These are phyloP conservation scores for Drosophila pegasa DNA, from an alignment of 2,888 invertebrate genomes.

Conservation along the genomic window DNA sequence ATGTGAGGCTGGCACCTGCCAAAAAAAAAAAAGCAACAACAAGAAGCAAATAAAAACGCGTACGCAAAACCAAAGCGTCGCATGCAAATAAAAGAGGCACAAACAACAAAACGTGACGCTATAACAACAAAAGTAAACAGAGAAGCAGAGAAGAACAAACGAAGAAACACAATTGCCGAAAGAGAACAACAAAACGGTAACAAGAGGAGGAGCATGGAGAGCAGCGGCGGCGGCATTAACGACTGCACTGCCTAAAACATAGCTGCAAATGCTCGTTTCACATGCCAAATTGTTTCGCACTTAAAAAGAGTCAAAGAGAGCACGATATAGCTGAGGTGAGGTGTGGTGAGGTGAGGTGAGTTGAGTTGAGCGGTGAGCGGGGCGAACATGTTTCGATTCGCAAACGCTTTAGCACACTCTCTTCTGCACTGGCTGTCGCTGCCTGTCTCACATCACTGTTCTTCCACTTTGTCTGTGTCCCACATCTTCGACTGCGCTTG, in stretches of 20 bases:
- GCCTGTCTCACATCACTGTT: conserved; percentile 24
- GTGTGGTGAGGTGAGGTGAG: too few species aligned
- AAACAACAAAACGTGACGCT: conserved; percentile 58
- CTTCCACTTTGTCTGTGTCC: conserved; percentile 52
- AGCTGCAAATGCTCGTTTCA: conserved; percentile 47
- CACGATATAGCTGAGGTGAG: conserved; percentile 1
- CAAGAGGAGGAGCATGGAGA: conserved; percentile 25
- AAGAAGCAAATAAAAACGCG: conserved; percentile 60
- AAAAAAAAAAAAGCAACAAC: conserved; percentile 67
- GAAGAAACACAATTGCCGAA: conserved; percentile 34
- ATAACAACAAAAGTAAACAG: conserved; percentile 56
- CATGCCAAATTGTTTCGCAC: conserved; percentile 51
- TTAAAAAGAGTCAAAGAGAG: background rate
- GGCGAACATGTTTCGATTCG: conserved; percentile 44
- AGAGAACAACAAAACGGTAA: conserved; percentile 34
- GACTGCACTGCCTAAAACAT: conserved; percentile 20
- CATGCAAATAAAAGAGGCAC: conserved; percentile 52
- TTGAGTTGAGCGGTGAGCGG: too few species aligned
- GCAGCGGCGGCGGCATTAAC: conserved; percentile 13
- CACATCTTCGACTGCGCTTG: conserved; percentile 51
- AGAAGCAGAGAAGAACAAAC: conserved; percentile 24
- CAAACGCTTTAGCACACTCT: conserved; percentile 37
- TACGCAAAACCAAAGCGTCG: conserved; percentile 39
- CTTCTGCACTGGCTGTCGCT: conserved; percentile 6
- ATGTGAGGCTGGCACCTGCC: conserved; percentile 42